phyloP scores from a whole-genome alignment of 2,888 invertebrate species.

The Acronicta alni region DNA sequence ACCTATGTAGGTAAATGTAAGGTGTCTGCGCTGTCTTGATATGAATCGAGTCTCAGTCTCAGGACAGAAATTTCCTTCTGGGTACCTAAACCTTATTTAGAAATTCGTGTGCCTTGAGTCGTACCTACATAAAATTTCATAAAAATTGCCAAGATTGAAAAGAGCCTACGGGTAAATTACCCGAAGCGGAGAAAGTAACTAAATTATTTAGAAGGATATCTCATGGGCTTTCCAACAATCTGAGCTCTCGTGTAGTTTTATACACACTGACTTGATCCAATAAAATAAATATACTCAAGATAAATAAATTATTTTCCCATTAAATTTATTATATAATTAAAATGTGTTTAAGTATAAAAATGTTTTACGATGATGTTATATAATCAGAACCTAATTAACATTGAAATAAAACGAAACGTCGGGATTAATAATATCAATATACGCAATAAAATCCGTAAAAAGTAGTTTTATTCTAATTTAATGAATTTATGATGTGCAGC shows the following conservation, averaged over 20 bases:
- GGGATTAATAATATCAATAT: too few species aligned
- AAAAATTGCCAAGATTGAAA: neutral
- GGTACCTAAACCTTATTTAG: too few species aligned
- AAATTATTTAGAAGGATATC: slow-evolving; percentile 13
- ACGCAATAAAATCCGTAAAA: too few species aligned
- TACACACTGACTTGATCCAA: neutral
- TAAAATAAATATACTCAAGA: neutral
- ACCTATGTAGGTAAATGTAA: slow-evolving; percentile 10
- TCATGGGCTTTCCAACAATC: slow-evolving; percentile 17
- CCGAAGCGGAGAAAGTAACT: slow-evolving; percentile 2
- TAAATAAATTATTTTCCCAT: neutral
- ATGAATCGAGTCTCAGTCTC: slow-evolving; percentile 23
- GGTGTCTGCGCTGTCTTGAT: slow-evolving; percentile 12
- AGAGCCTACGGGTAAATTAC: neutral
- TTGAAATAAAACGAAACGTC: too few species aligned
- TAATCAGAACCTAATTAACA: too few species aligned
- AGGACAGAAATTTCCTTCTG: too few species aligned
- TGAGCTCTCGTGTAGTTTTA: slow-evolving; percentile 1
- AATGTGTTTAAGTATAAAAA: too few species aligned
- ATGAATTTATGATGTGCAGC: too few species aligned
- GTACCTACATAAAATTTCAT: slow-evolving; percentile 12
- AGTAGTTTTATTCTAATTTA: too few species aligned
- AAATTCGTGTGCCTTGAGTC: too few species aligned
- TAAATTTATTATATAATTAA: too few species aligned
- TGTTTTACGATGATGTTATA: too few species aligned